Evolutionary conservation across 2,113 vertebrate genomes (phyloP).

Genomic region (Carlito syrichta): DNA sequence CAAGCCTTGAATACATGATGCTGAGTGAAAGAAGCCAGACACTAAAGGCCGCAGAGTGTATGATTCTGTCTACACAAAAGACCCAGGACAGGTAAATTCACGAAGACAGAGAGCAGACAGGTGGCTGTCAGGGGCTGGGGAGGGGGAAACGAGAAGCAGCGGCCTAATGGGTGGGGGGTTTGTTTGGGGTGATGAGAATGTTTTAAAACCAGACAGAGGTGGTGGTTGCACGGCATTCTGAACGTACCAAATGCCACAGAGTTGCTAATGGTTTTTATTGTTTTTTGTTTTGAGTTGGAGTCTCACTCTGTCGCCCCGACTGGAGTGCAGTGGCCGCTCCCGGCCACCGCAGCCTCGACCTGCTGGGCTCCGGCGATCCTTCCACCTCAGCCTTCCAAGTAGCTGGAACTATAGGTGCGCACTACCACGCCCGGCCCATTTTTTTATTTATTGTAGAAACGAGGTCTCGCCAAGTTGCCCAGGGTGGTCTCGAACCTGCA

Average conservation of each 20-base stretch:
- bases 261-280: background rate
- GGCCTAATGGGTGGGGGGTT: background rate
- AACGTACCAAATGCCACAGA: background rate
- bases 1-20: background rate
- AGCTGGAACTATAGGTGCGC: no score
- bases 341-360: no score
- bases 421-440: no score
- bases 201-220: background rate
- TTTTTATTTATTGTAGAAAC: no score
- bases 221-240: background rate
- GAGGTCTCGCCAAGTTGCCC: no score
- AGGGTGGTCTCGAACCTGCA: no score
- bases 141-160: no score
- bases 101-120: background rate
- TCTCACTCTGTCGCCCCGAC: no score
- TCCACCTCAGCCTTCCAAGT: no score
- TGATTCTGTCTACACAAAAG: background rate
- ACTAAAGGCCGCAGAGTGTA: background rate
- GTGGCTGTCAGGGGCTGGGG: background rate
- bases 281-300: no score
- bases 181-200: background rate
- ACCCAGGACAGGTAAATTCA: background rate
- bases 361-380: no score
- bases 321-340: no score
- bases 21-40: background rate